These are phyloP conservation scores for Hyalella azteca DNA, from an alignment of 2,888 invertebrate genomes.

Conservation along the genomic window DNA sequence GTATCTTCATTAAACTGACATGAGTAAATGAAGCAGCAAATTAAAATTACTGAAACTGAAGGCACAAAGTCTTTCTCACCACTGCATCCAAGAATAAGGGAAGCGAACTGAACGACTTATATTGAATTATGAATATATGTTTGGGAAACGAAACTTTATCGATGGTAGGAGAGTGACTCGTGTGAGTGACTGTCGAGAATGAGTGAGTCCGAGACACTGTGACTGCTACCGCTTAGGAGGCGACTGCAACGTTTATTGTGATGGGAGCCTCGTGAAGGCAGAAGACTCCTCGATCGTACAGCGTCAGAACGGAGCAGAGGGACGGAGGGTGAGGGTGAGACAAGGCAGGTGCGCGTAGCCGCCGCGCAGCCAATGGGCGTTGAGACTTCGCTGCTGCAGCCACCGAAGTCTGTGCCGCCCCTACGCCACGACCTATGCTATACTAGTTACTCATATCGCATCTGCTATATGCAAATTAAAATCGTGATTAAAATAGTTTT, in stretches of 20 bases:
- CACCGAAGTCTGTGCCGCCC: conserved; percentile 33
- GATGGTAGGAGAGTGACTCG: no score
- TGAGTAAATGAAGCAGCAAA: no score
- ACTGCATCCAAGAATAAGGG: no score
- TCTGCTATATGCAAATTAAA: no score
- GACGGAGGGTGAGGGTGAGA: neutral
- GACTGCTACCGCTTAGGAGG: conserved; percentile 32
- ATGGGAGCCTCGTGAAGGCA: conserved; percentile 20
- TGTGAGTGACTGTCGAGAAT: conserved; percentile 7
- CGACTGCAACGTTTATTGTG: conserved; percentile 35
- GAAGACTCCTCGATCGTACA: conserved; percentile 31
- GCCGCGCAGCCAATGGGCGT: conserved; percentile 35
- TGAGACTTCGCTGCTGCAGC: conserved; percentile 17
- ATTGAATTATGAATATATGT: no score
- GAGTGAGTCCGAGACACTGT: conserved; percentile 20
- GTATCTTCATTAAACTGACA: no score
- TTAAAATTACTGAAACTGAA: no score
- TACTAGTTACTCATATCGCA: no score
- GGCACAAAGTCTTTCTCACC: no score
- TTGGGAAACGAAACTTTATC: no score
- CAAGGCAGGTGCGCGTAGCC: conserved; percentile 12
- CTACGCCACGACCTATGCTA: neutral
- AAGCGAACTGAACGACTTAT: no score
- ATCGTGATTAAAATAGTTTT: no score
- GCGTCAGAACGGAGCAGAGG: conserved; percentile 1